phyloP scores from a whole-genome alignment of 1,140 invertebrate species.

The Scylla paramamosain region DNA sequence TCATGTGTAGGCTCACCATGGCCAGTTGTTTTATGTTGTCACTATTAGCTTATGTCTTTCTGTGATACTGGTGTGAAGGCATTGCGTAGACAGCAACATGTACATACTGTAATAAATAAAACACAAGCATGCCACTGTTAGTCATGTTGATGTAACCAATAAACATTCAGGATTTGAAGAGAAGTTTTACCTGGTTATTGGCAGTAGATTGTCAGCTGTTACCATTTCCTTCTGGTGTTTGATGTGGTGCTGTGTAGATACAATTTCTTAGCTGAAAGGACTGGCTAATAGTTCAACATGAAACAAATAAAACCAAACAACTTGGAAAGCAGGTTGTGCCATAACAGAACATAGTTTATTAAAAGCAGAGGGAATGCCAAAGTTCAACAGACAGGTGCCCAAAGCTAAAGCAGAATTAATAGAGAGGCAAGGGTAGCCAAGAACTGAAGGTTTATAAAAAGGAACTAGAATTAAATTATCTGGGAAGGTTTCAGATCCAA shows the following conservation, averaged over 20 bases:
- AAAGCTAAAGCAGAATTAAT: no score
- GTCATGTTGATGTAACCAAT: slow-evolving; percentile 45
- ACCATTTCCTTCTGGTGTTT: not conserved
- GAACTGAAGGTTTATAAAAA: no score
- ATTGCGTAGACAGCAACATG: slow-evolving; percentile 72
- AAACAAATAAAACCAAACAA: not conserved
- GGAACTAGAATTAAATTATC: no score
- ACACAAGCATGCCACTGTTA: slow-evolving; percentile 57
- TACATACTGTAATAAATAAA: slow-evolving; percentile 44
- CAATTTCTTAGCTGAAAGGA: slow-evolving; percentile 46
- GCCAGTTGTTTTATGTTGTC: slow-evolving; percentile 74
- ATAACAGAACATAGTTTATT: not conserved
- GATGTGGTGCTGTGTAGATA: slow-evolving; percentile 35
- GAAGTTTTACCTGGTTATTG: slow-evolving; percentile 43
- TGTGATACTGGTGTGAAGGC: slow-evolving; percentile 74
- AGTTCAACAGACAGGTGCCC: no score
- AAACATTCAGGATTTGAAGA: slow-evolving; percentile 54
- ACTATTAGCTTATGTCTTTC: slow-evolving; percentile 74
- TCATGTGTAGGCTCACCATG: slow-evolving; percentile 63
- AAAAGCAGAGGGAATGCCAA: no score
- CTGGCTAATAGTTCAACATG: slow-evolving; percentile 43
- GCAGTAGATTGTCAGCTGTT: slow-evolving; percentile 39
- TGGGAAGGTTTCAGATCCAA: no score
- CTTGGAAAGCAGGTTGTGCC: slow-evolving; percentile 28
- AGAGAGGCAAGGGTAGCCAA: no score